Evolutionary conservation across 2,888 invertebrate genomes (phyloP), one percentile per base, ranked within the genome.

Genomic region (Syritta pipiens): DNA sequence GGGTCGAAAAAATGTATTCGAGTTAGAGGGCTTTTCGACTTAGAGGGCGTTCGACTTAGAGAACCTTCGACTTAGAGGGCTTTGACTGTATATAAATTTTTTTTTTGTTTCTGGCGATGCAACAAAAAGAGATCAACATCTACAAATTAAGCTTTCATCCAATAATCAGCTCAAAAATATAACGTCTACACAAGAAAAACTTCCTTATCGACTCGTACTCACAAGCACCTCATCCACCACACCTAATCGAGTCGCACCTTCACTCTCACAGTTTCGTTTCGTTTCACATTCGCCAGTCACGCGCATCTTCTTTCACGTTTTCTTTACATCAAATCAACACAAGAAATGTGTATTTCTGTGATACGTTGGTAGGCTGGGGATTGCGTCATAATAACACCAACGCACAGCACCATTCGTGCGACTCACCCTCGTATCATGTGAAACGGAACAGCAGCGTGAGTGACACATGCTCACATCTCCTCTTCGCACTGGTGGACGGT

Each of bases 371-470:
- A 7, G 10, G 9, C 20, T 14, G 6, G 3, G 7, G 12, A n/a
- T 6, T 26, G 14, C 14, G 14, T 17, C 4, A 14, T 14, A 35
- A n/a, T 10, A n/a, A 35, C 35, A 60, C 46, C 35, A 37, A 37
- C 37, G 20, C 49, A 40, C 20, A 35, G 9, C 10, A n/a, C 24
- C 2, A 10, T 14, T 12, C 4, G 10, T 14, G 12, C 22, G 4
- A 14, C 19, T 9, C 4, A 28, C 24, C 30, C 12, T 35, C 20
- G 24, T 49, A 68, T 68, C 57, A 68, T 68, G 68, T 49, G 68
- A 40, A 57, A 48, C 17, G 57, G 40, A 57, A 57, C 68, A 67
- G 44, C 26, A 35, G 53, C 65, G 53, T 65, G 44, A 44, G 32
- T 35, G 24, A 63, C 10, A 12, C 42, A 22, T 10, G 22, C 6